phyloP scores from a whole-genome alignment of 2,888 invertebrate genomes.

The Andrena hattorfiana region DNA sequence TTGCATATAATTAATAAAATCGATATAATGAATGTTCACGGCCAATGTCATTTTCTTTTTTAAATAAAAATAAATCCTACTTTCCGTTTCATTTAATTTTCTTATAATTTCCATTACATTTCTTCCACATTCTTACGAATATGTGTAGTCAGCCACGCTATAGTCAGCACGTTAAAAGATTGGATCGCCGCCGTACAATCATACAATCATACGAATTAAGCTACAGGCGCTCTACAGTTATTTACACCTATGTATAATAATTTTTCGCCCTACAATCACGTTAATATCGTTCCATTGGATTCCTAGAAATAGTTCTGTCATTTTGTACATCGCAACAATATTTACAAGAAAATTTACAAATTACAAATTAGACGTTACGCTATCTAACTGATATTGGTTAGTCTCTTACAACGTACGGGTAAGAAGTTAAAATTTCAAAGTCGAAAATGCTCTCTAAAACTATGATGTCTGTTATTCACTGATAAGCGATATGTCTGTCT shows the following conservation, averaged over 20 bases:
- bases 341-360: slow-evolving; percentile 83
- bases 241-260: slow-evolving; percentile 82
- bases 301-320: slow-evolving; percentile 73
- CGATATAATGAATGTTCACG: not conserved
- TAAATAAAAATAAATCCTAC: too few relatives aligned
- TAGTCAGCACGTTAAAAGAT: slow-evolving; percentile 61
- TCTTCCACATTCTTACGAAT: not conserved
- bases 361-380: slow-evolving; percentile 75
- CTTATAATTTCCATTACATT: not conserved
- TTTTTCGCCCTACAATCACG: slow-evolving; percentile 78
- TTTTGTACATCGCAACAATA: slow-evolving; percentile 84
- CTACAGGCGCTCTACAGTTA: slow-evolving; percentile 80
- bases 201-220: slow-evolving; percentile 72
- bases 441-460: slow-evolving; percentile 76
- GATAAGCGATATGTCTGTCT: slow-evolving; percentile 82
- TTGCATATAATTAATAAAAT: not conserved
- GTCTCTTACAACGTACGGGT: slow-evolving; percentile 70
- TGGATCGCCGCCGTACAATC: slow-evolving; percentile 57
- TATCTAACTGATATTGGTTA: slow-evolving; percentile 77
- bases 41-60: too few relatives aligned
- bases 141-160: not conserved
- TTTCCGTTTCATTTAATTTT: not conserved
- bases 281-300: slow-evolving; percentile 76
- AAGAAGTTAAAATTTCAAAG: slow-evolving; percentile 77
- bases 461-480: slow-evolving; percentile 76